Conservation (phyloP, 2,113 vertebrate genomes). For the Orcinus orca region DNA sequence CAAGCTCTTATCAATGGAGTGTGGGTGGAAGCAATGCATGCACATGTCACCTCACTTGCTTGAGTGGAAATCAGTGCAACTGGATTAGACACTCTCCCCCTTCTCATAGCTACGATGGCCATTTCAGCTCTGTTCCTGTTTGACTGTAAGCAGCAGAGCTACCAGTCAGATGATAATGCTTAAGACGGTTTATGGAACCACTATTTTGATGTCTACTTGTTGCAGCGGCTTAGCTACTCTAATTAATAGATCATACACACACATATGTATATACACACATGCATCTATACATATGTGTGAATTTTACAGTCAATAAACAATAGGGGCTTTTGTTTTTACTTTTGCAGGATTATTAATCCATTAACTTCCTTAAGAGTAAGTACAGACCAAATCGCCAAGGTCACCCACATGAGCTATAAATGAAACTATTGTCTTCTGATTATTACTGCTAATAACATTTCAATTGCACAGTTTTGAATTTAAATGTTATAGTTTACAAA, state of each 20-base stretch:
- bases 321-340: background rate
- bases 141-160: background rate
- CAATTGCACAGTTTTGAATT: background rate
- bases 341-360: background rate
- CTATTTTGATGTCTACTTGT: background rate
- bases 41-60: background rate
- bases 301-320: background rate
- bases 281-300: background rate
- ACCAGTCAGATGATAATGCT: background rate
- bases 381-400: background rate
- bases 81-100: background rate
- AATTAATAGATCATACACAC: background rate
- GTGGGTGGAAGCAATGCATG: background rate
- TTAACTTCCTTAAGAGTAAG: background rate
- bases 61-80: background rate
- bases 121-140: background rate
- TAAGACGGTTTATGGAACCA: background rate
- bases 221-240: background rate
- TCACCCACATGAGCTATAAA: background rate
- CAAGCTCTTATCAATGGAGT: background rate
- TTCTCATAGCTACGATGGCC: background rate
- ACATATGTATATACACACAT: background rate
- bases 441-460: slow-evolving; percentile 3
- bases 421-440: background rate
- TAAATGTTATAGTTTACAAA: background rate